Evolutionary conservation across 2,888 invertebrate genomes (phyloP).

Genomic region (Morpho helenor): DNA sequence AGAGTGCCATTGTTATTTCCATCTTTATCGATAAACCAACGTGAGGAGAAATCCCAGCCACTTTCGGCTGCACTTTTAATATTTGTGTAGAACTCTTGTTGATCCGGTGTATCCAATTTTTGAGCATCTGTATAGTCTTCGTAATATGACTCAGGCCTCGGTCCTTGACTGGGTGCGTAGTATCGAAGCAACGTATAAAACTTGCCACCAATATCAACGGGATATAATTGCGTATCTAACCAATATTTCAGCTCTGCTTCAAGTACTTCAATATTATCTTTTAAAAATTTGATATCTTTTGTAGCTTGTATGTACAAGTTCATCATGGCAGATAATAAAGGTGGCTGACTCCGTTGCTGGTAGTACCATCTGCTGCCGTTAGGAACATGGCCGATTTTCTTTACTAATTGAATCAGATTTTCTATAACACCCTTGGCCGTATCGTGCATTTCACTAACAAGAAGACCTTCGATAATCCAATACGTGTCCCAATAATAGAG

Average conservation of each 20-base stretch:
- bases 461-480: slow-evolving; percentile 90
- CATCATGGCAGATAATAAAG: slow-evolving; percentile 86
- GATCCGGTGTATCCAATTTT: slow-evolving; percentile 54
- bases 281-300: slow-evolving; percentile 81
- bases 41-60: slow-evolving; percentile 92
- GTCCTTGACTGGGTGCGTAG: slow-evolving; percentile 79
- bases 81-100: slow-evolving; percentile 81
- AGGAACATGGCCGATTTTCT: slow-evolving; percentile 84
- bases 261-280: slow-evolving; percentile 73
- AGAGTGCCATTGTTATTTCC: slow-evolving; percentile 81
- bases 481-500: slow-evolving; percentile 94
- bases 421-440: slow-evolving; percentile 87
- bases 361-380: slow-evolving; percentile 92
- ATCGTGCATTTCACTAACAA: slow-evolving; percentile 86
- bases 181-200: slow-evolving; percentile 80
- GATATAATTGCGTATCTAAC: slow-evolving; percentile 76
- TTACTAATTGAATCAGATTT: slow-evolving; percentile 85
- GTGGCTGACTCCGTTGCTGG: slow-evolving; percentile 84
- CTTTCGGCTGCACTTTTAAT: slow-evolving; percentile 90
- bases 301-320: slow-evolving; percentile 82
- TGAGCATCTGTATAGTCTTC: slow-evolving; percentile 81
- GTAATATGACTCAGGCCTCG: slow-evolving; percentile 85
- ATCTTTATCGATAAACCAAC: slow-evolving; percentile 83
- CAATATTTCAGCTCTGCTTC: slow-evolving; percentile 84
- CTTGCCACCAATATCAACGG: slow-evolving; percentile 66